Base-by-base conservation (phyloP, 2,113 vertebrate genomes). In the Campylorhamphus procurvoides region DNA sequence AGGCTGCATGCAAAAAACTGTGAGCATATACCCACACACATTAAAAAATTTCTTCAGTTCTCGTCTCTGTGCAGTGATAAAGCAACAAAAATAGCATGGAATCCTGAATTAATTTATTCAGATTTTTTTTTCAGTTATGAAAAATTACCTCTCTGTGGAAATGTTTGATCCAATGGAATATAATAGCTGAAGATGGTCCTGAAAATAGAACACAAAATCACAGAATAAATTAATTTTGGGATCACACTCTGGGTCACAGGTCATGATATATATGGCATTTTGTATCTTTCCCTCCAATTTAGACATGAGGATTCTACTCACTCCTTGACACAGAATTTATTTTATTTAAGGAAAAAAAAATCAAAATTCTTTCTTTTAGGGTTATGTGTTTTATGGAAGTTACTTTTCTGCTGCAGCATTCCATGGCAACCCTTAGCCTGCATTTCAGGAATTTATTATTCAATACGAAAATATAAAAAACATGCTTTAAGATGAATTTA, bases 111-210 rank as follows among this genome's bases (percentile, higher is more conserved):
- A 37, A 71, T 84, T 89, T 25, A 56, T 56, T 60, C 16, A 18
- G 18, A 46, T 39, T 82, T 75, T 49, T 33, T 53, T 71, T 87
- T 53, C 18, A 74, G 92, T 94, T 74, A 76, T 12, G 39, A 83
- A 91, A 84, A 88, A 95, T 95, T 98, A 99, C 99, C 98, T 99
- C 79, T 99, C 99, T 85, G 99, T 94, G 89, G 98, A 93, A 91
- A 99, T 84, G 93, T 98, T 99, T 93, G 98, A 95, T 97, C 98
- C 99, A 76, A 98, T 71, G 60, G 97, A 97, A 96, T 99, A 99
- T 60, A 99, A 96, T 35, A 98, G 67, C 82, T 99, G 98, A 97
- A 99, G 97, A 96, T 99, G 99, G 93, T 99, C 99, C 99, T 99
- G 97, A 83, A 95, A 98, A 97, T 55, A 97, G 68, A 94, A 97